phyloP scores from a whole-genome alignment of 2,797 vertebrate genomes.

The Toxotes lorentzi region DNA sequence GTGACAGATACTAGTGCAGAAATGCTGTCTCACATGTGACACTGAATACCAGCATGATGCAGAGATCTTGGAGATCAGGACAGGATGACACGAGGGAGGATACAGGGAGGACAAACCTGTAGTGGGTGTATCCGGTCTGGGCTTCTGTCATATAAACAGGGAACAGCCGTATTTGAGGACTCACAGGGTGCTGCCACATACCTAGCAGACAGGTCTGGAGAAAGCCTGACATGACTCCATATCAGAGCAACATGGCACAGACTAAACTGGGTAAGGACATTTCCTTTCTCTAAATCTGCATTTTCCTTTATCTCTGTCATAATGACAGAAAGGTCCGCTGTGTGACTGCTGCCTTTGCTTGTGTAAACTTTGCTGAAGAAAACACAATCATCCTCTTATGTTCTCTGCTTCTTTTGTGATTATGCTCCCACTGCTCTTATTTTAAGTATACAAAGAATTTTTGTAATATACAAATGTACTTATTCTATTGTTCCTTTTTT shows the following conservation, averaged over 20 bases:
- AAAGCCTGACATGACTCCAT: not conserved
- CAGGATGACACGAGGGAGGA: slow-evolving; percentile 10
- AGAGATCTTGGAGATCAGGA: slow-evolving; percentile 37
- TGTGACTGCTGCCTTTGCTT: not conserved
- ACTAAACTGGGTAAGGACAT: slow-evolving; percentile 58
- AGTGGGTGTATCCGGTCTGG: slow-evolving; percentile 58
- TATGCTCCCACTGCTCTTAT: not conserved
- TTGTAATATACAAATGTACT: not conserved
- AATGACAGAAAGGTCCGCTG: not conserved
- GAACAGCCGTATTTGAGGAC: no score
- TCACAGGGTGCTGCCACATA: not conserved
- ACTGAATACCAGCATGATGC: not conserved
- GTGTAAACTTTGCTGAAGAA: not conserved
- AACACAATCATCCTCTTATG: not conserved
- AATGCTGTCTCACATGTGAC: slow-evolving; percentile 24
- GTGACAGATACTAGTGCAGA: not conserved
- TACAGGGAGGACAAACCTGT: slow-evolving; percentile 33
- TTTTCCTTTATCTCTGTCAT: slow-evolving; percentile 25
- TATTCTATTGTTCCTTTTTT: not conserved
- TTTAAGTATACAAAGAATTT: not conserved
- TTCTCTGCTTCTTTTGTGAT: not conserved
- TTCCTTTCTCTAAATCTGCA: not conserved
- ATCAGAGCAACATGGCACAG: slow-evolving; percentile 41
- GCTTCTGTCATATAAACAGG: slow-evolving; percentile 26
- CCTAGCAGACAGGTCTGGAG: not conserved